Evolutionary conservation across 1,140 invertebrate species (phyloP).

Genomic region (Drosophila ogumai): DNA sequence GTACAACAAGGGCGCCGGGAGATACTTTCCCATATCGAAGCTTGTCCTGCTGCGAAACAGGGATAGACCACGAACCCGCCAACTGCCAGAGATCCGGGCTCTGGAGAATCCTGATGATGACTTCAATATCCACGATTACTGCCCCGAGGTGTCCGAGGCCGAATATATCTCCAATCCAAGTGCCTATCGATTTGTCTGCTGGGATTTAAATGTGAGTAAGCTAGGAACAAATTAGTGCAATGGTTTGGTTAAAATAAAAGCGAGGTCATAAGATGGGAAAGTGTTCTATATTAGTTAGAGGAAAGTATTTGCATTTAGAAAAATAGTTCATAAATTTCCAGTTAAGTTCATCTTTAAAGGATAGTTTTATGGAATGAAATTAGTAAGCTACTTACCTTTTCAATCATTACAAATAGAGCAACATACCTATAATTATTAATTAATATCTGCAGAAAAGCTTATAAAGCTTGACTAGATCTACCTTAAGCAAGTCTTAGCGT

Average conservation of each 20-base stretch:
- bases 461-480: no score
- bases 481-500: not conserved
- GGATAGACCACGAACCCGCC: slow-evolving; percentile 92
- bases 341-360: not conserved
- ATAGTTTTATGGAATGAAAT: not conserved
- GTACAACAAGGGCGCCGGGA: slow-evolving; percentile 96
- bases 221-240: no score
- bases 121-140: slow-evolving; percentile 92
- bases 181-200: slow-evolving; percentile 94
- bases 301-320: not conserved
- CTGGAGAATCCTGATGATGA: slow-evolving; percentile 93
- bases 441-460: not conserved
- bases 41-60: slow-evolving; percentile 95
- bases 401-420: not conserved
- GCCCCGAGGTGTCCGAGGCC: slow-evolving; percentile 86
- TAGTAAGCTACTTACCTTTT: not conserved
- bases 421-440: not conserved
- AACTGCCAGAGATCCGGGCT: slow-evolving; percentile 90
- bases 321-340: not conserved
- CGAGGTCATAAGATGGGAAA: not conserved
- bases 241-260: no score
- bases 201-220: slow-evolving; percentile 85
- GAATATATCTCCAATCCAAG: slow-evolving; percentile 87
- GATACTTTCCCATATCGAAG: slow-evolving; percentile 94
- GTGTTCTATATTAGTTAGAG: not conserved